Percentiles rank a stretch among this genome's conserved stretches.
Conservation (phyloP, 2,888 invertebrate genomes). For the Drosophila longiperda region DNA sequence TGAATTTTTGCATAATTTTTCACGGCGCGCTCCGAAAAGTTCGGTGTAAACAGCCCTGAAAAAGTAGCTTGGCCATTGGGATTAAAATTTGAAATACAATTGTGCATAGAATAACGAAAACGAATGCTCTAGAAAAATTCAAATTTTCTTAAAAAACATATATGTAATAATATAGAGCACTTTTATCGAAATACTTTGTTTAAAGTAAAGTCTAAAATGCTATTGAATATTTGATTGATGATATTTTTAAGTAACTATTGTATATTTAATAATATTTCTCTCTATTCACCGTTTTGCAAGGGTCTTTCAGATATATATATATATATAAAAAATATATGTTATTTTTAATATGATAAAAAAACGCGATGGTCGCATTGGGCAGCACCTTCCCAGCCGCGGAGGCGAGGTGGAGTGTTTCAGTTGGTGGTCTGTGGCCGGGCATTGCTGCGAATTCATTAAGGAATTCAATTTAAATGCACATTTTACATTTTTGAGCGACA, state of each 20-base stretch:
- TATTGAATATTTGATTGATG: not conserved
- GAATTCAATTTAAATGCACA: conserved; percentile 78
- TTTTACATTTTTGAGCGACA: conserved; percentile 64
- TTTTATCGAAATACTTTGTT: not conserved
- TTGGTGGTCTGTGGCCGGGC: conserved; percentile 46
- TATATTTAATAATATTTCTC: not conserved
- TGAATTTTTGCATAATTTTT: conserved; percentile 65
- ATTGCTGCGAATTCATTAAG: conserved; percentile 72
- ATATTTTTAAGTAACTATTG: not conserved
- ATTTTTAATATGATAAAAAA: conserved; percentile 65
- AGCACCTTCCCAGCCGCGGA: conserved; percentile 42
- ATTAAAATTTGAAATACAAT: conserved; percentile 17
- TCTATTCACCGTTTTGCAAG: not conserved
- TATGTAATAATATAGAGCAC: no score
- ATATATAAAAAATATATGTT: conserved; percentile 33
- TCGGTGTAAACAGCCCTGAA: conserved; percentile 6
- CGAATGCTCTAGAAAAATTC: conserved; percentile 7
- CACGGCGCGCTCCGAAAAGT: conserved; percentile 42
- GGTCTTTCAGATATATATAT: conserved; percentile 6
- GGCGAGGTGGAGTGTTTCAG: conserved; percentile 11
- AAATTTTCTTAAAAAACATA: not conserved
- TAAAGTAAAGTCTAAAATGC: not conserved
- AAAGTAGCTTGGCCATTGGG: conserved; percentile 1
- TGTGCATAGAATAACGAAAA: conserved; percentile 9
- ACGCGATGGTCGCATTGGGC: conserved; percentile 48